Evolutionary conservation across 2,113 vertebrate species (phyloP).

Genomic region (Syngnathoides biaculeatus): DNA sequence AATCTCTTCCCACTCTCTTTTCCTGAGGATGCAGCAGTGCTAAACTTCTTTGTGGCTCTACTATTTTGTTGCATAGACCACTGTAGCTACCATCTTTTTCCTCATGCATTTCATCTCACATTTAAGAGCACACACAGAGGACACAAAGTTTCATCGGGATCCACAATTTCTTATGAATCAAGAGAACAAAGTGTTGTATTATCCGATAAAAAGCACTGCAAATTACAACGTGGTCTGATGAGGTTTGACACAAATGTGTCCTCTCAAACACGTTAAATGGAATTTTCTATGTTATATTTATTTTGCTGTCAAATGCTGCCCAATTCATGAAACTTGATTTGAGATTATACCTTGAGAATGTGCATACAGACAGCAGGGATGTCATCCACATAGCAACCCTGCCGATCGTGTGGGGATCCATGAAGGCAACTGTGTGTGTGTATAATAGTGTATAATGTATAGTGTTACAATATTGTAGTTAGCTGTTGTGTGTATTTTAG

Average conservation of each 20-base stretch:
- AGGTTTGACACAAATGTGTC: background rate
- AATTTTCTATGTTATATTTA: background rate
- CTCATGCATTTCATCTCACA: slow-evolving; percentile 11
- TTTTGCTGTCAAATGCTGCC: background rate
- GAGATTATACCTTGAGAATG: background rate
- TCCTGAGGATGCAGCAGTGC: slow-evolving; percentile 26
- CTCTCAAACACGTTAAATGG: background rate
- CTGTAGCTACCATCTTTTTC: slow-evolving; percentile 27
- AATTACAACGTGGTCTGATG: background rate
- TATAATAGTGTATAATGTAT: no score
- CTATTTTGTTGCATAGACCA: slow-evolving; percentile 16
- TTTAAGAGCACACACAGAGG: background rate
- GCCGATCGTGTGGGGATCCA: no score
- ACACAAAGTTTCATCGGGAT: background rate
- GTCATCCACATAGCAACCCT: no score
- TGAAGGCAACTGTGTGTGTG: no score
- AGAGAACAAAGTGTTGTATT: background rate
- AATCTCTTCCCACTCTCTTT: slow-evolving; percentile 39
- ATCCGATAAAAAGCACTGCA: background rate
- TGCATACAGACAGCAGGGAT: background rate
- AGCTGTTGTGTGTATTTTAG: no score
- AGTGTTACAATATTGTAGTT: no score
- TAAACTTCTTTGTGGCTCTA: slow-evolving; percentile 50
- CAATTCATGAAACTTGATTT: slow-evolving; percentile 2
- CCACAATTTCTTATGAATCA: background rate